Evolutionary conservation across 2,888 invertebrate species (phyloP), one percentile per base, ranked within the genome.

Genomic region (Thereva nobilitata): DNA sequence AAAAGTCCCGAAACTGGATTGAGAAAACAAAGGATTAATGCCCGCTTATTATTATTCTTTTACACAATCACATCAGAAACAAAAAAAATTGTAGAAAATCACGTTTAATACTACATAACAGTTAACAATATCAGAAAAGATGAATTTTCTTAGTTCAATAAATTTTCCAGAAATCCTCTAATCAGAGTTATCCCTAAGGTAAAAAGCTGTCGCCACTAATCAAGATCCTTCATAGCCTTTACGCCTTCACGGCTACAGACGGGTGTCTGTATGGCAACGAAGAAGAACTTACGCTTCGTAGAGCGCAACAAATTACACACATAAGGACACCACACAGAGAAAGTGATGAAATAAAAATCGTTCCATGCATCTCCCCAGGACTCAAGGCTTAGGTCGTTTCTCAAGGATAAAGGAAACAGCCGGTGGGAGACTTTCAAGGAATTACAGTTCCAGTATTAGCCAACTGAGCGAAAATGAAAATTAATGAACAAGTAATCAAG

Each of bases 401-500:
- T 41, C 23, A 6, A 38, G 61, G 61, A 12, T 37, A 61, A 41
- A 6, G 61, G 50, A 50, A 61, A 61, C 61, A 50, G 61, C 41
- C 50, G 61, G 61, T 23, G 50, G 61, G 61, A 50, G 40, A 50
- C 34, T 61, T 12, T n/a, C 41, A 40, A 61, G 61, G 55, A 61
- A 61, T 49, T 61, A 61, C 40, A 50, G 40, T n/a, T 61, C 38
- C 50, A 61, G 61, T 50, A 61, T 50, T 50, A 61, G 61, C 50
- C 61, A 50, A 61, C 61, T 50, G 61, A 61, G 61, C 12, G 41
- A 61, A 61, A 61, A 61, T 61, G 61, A 61, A 61, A 61, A 61
- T 61, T 49, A 61, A 61, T 61, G 61, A 61, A 61, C 61, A 61
- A 49, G 50, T 61, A 61, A 61, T 61, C 61, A 61, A 61, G 61